Conservation (phyloP, 2,888 invertebrate genomes). For the Polyommatus iphigenia region DNA sequence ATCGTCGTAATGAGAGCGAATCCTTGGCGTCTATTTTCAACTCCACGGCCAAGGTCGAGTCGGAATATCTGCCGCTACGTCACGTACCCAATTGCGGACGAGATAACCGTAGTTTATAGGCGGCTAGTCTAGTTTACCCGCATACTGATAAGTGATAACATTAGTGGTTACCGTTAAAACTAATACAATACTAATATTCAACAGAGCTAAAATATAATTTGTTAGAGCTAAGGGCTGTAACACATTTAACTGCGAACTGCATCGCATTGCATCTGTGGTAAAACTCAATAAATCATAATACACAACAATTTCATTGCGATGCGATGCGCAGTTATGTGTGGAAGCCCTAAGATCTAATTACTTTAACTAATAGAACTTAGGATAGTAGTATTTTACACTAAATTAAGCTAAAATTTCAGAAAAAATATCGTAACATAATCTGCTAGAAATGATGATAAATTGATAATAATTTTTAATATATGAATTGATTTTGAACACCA, state of each 20-base stretch:
- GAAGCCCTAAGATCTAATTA: too few species aligned
- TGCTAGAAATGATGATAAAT: neutral
- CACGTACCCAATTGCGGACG: slow-evolving; percentile 20
- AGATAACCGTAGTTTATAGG: neutral
- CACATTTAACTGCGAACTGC: too few species aligned
- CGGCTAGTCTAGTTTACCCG: neutral
- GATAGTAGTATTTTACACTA: too few species aligned
- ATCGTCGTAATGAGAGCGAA: slow-evolving; percentile 30
- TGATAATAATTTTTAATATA: neutral
- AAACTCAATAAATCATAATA: too few species aligned
- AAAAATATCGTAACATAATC: neutral
- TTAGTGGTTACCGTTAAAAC: neutral
- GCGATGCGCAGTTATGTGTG: too few species aligned
- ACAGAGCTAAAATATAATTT: too few species aligned
- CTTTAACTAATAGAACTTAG: too few species aligned
- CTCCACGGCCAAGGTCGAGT: slow-evolving; percentile 49
- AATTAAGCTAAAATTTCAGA: neutral
- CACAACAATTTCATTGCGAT: too few species aligned
- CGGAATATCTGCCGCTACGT: slow-evolving; percentile 41
- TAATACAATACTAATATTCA: too few species aligned
- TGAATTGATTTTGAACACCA: neutral
- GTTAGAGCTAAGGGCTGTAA: too few species aligned
- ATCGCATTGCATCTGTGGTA: too few species aligned
- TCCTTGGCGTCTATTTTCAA: slow-evolving; percentile 45
- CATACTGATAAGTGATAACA: neutral